A percentile compares a stretch with the other conserved stretches of the same genome.
Conservation (phyloP, 2,797 vertebrate genomes). For the Eurystomus glaucurus region DNA sequence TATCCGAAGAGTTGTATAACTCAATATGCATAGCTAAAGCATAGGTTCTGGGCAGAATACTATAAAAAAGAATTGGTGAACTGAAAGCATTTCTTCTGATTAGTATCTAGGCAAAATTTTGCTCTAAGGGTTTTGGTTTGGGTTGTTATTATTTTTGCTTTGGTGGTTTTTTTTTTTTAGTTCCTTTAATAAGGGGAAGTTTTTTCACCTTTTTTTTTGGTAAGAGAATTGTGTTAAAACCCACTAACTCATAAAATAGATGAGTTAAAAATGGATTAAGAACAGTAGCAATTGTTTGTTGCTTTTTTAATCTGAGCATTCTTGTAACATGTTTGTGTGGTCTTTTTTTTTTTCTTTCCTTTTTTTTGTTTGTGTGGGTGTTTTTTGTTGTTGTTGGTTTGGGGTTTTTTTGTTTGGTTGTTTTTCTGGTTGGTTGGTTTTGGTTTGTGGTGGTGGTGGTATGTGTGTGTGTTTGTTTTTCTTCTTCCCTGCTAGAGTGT, state of each 20-base stretch:
- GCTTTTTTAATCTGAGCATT: neutral
- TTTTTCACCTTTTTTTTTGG: neutral
- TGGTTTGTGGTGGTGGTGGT: neutral
- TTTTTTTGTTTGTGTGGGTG: neutral
- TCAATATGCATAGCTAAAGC: neutral
- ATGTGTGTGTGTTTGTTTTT: neutral
- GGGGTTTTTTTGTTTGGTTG: too few species aligned
- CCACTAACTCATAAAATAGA: neutral
- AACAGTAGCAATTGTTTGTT: neutral
- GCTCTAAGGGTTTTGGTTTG: neutral
- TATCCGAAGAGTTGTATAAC: neutral
- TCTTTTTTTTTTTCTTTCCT: neutral
- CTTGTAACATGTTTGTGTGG: neutral
- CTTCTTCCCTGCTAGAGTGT: constrained; percentile 84
- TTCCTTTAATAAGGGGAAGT: neutral
- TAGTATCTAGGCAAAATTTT: neutral
- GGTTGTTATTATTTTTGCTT: neutral
- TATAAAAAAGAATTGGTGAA: neutral
- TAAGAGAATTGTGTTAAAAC: neutral
- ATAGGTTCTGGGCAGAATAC: neutral
- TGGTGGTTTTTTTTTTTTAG: neutral
- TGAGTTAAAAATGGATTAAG: neutral
- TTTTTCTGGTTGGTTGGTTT: too few species aligned
- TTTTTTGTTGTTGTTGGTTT: too few species aligned
- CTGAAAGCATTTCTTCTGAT: neutral